Evolutionary conservation across 2,888 invertebrate species (phyloP), one percentile per base, ranked within the genome.

Genomic region (Ecdyonurus torrentis): DNA sequence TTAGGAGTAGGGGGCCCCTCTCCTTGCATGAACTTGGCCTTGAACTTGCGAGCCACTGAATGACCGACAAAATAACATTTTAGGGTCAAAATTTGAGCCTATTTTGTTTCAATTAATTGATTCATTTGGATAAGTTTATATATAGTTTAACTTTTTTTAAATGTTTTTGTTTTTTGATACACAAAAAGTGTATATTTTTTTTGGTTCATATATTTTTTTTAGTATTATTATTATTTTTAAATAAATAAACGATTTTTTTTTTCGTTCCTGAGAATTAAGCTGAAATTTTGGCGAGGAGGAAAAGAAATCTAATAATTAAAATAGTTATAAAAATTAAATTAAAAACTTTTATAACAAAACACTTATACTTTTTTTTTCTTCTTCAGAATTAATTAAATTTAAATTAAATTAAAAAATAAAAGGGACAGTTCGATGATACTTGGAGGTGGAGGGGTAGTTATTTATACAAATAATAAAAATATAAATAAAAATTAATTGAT

Each of bases 381-480:
- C 15, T 5, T 10, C 15, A 37, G 5, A 15, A 10, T 37, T 37
- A 37, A 37, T 37, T 37, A 61, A 53, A 61, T 61, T 20, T 61
- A 61, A 25, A 58, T 58, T 58, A 37, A 58, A 52, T 59, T 59
- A 58, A 58, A 52, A 52, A 59, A 59, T 59, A 52, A 64, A 59
- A 73, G 76, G 76, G 76, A 76, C 75, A 75, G 76, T 76, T 76
- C 75, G 76, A 77, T 78, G 78, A 78, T 78, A 78, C 78, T 78
- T 78, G 78, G 78, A 78, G 78, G 77, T 76, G 75, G 76, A 76
- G 75, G 76, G 75, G n/a, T n/a, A n/a, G n/a, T n/a, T n/a, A n/a
- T n/a, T n/a, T n/a, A n/a, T n/a, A n/a, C n/a, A n/a, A n/a, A n/a
- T n/a, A n/a, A n/a, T n/a, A n/a, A n/a, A n/a, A n/a, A n/a, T n/a